Conservation (phyloP, 2,113 vertebrate species). For the Excalfactoria chinensis region DNA sequence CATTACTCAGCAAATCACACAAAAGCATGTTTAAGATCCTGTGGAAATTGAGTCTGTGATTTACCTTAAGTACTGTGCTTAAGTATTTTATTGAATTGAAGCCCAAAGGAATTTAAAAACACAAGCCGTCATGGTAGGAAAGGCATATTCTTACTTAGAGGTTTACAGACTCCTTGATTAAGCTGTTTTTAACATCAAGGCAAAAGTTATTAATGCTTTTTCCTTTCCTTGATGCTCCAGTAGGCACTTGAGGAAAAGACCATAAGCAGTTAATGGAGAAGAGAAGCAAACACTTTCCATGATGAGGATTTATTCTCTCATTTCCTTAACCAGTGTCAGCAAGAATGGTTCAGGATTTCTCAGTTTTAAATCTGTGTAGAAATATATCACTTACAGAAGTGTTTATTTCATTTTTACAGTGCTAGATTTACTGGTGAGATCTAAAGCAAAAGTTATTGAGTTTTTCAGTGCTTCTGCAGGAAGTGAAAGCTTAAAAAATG, state of each 20-base stretch:
- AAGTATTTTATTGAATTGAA: neutral
- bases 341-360: neutral
- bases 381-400: neutral
- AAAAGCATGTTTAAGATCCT: neutral
- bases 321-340: neutral
- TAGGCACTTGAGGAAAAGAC: neutral
- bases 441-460: neutral
- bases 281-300: neutral
- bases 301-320: neutral
- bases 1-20: neutral
- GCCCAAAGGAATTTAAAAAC: neutral
- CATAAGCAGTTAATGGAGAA: neutral
- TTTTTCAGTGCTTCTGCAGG: neutral
- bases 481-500: neutral
- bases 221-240: neutral
- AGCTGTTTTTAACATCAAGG: neutral
- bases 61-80: neutral
- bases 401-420: slow-evolving; percentile 26
- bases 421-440: neutral
- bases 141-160: neutral
- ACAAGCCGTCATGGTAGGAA: neutral
- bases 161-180: neutral
- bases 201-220: neutral
- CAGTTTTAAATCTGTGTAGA: neutral
- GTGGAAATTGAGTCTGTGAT: neutral